These are phyloP conservation scores for Spea hammondii DNA, from an alignment of 2,797 vertebrate genomes.

Conservation along the genomic window DNA sequence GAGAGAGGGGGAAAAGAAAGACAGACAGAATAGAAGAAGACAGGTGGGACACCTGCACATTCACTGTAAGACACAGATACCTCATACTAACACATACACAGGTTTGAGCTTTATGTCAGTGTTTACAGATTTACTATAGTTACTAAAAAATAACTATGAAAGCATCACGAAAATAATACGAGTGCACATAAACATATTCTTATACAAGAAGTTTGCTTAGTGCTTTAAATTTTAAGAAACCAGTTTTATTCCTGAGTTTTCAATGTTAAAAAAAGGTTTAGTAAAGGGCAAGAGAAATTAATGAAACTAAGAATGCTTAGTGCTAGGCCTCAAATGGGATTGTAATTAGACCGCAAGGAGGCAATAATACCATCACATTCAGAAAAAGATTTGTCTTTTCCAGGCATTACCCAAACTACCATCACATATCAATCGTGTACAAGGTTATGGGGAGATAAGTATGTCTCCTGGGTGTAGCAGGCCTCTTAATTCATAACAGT, in stretches of 20 bases:
- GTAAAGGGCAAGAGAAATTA: conserved; percentile 16
- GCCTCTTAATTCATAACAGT: conserved; percentile 6
- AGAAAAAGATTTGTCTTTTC: conserved; percentile 19
- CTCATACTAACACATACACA: too few species aligned
- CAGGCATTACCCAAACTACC: conserved; percentile 22
- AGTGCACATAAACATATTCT: too few species aligned
- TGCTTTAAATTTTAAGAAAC: too few species aligned
- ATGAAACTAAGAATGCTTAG: conserved; percentile 11
- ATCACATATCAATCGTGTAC: conserved; percentile 20
- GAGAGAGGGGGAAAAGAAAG: too few species aligned
- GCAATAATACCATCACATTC: conserved; percentile 17
- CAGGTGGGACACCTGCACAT: too few species aligned
- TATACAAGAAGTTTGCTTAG: too few species aligned
- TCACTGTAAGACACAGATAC: too few species aligned
- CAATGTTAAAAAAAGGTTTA: conserved; percentile 28
- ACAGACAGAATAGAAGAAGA: too few species aligned
- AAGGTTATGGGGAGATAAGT: conserved; percentile 18
- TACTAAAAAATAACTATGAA: too few species aligned
- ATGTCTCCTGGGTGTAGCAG: neutral
- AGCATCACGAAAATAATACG: too few species aligned
- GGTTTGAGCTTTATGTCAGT: too few species aligned
- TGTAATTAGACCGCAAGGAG: conserved; percentile 33
- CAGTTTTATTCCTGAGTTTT: conserved; percentile 22
- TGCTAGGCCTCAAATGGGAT: conserved; percentile 11
- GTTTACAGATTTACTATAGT: too few species aligned